A percentile compares a stretch with the other conserved stretches of the same genome.
Evolutionary conservation across 2,888 invertebrate species (phyloP).

Genomic region (Anodontia alba): DNA sequence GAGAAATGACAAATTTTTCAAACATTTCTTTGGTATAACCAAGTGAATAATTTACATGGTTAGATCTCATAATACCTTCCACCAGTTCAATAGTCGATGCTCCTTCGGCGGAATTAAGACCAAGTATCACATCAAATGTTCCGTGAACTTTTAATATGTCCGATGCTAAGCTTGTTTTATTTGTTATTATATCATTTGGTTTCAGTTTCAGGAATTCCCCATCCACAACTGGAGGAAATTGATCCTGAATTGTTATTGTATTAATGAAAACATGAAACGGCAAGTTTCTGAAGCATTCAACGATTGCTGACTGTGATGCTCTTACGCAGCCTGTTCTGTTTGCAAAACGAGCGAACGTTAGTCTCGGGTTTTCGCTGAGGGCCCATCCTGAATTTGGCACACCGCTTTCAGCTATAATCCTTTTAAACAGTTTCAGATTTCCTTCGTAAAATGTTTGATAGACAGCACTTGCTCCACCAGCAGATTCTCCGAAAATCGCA

Average conservation of each 20-base stretch:
- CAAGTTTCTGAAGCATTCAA: conserved; percentile 4
- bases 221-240: conserved; percentile 2
- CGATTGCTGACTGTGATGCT: neutral
- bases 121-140: conserved; percentile 8
- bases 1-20: neutral
- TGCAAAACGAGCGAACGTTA: neutral
- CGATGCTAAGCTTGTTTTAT: neutral
- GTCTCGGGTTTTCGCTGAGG: neutral
- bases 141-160: neutral
- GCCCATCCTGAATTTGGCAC: conserved; percentile 16
- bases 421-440: conserved; percentile 27
- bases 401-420: conserved; percentile 34
- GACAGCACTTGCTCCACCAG: conserved; percentile 31
- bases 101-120: conserved; percentile 3
- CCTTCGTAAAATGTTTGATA: conserved; percentile 37
- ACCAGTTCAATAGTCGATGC: neutral
- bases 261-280: neutral
- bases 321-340: neutral
- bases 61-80: neutral
- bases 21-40: neutral
- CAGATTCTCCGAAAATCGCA: conserved; percentile 38
- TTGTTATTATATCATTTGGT: neutral
- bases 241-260: neutral
- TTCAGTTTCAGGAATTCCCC: conserved; percentile 11
- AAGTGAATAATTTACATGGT: neutral